Evolutionary conservation across 2,797 vertebrate species (phyloP).

Genomic region (Enteromius unitaeniatus): DNA sequence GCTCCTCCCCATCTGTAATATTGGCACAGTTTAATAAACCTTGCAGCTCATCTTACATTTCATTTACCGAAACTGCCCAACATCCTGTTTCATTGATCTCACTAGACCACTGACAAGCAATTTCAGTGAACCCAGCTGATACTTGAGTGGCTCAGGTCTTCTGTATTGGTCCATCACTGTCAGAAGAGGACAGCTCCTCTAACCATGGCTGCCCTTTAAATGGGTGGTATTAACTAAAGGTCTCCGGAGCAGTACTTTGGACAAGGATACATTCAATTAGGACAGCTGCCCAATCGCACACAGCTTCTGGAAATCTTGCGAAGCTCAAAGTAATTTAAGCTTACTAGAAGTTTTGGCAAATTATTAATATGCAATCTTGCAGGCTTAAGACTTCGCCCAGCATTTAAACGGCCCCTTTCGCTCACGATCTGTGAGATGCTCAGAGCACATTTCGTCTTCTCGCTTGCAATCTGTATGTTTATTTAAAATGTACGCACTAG

Average conservation of each 20-base stretch:
- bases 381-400: slow-evolving; percentile 30
- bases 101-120: slow-evolving; percentile 22
- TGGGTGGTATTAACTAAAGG: slow-evolving; percentile 64
- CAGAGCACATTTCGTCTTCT: slow-evolving; percentile 23
- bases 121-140: slow-evolving; percentile 33
- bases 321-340: slow-evolving; percentile 29
- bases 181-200: slow-evolving; percentile 61
- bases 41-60: slow-evolving; percentile 6
- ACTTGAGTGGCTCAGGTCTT: slow-evolving; percentile 36
- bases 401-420: slow-evolving; percentile 14
- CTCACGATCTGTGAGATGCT: slow-evolving; percentile 8
- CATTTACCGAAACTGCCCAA: slow-evolving; percentile 37
- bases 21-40: slow-evolving; percentile 33
- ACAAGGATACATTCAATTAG: slow-evolving; percentile 64
- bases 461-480: slow-evolving; percentile 37
- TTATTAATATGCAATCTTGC: slow-evolving; percentile 34
- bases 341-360: slow-evolving; percentile 23
- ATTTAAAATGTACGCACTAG: slow-evolving; percentile 15
- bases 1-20: slow-evolving; percentile 29
- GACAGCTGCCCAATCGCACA: slow-evolving; percentile 63
- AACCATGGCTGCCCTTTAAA: slow-evolving; percentile 65
- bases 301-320: slow-evolving; percentile 53
- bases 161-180: slow-evolving; percentile 54
- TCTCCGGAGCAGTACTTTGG: slow-evolving; percentile 55
- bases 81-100: slow-evolving; percentile 34